Conservation (phyloP, 53 echinoderm and acorn worm species). For the Henricia sp. region DNA sequence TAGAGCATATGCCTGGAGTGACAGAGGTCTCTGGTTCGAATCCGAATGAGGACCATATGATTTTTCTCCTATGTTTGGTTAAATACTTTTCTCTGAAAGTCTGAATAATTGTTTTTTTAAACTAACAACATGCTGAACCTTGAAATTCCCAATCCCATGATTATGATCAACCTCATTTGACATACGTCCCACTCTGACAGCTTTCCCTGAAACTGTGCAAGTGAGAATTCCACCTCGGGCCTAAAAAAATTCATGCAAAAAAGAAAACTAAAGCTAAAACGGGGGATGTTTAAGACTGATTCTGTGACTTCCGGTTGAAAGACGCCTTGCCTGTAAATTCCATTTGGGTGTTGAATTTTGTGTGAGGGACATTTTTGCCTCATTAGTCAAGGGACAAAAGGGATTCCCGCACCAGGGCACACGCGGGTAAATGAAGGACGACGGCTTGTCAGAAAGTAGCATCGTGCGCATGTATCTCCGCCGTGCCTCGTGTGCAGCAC, state of each 20-base stretch:
- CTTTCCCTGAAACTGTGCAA: too few relatives aligned
- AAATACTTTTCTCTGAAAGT: too few relatives aligned
- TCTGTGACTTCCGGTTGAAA: conserved; percentile 23
- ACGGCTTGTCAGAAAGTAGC: conserved; percentile 43
- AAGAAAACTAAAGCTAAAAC: too few relatives aligned
- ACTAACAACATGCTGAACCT: too few relatives aligned
- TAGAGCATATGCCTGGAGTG: too few relatives aligned
- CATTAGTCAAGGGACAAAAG: conserved; percentile 50
- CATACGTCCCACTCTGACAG: too few relatives aligned
- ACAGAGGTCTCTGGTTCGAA: too few relatives aligned
- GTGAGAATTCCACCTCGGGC: conserved; percentile 7
- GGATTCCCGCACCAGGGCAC: conserved; percentile 25
- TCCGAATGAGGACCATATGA: too few relatives aligned
- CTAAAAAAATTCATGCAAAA: conserved; percentile 7
- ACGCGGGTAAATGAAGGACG: conserved; percentile 38
- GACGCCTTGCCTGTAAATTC: neutral
- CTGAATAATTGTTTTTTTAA: too few relatives aligned
- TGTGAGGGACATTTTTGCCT: conserved; percentile 43
- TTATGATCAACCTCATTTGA: too few relatives aligned
- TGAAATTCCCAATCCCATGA: too few relatives aligned
- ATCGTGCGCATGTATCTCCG: conserved; percentile 46
- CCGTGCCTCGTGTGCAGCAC: neutral
- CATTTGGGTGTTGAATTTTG: conserved; percentile 17
- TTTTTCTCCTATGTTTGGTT: too few relatives aligned
- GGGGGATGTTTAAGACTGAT: conserved; percentile 47